phyloP scores from a whole-genome alignment of 1,140 invertebrate genomes.

The Centruroides sculpturatus region DNA sequence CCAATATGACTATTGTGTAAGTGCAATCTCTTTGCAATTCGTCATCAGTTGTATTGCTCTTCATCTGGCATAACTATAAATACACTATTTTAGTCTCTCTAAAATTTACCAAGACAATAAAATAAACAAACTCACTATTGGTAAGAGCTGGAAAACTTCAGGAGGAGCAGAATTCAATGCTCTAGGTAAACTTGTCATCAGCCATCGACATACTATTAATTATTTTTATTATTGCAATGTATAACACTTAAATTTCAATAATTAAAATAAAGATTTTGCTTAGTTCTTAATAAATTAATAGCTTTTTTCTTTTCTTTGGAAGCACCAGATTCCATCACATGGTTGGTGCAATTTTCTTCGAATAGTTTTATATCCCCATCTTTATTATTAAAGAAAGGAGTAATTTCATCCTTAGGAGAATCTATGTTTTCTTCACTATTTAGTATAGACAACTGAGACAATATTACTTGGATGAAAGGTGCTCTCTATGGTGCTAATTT shows the following conservation, averaged over 20 bases:
- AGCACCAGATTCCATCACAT: no score
- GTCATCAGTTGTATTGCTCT: conserved; percentile 58
- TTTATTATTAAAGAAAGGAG: no score
- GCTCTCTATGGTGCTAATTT: conserved; percentile 32
- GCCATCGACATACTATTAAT: conserved; percentile 39
- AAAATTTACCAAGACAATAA: conserved; percentile 21
- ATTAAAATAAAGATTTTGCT: not conserved
- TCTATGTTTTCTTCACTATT: conserved; percentile 17
- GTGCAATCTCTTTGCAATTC: conserved; percentile 55
- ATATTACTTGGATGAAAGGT: conserved; percentile 43
- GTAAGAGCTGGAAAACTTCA: conserved; percentile 43
- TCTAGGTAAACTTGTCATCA: conserved; percentile 33
- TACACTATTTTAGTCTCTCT: not conserved
- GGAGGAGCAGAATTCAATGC: conserved; percentile 33
- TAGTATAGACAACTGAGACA: conserved; percentile 35
- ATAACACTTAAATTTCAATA: no score
- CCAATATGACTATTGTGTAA: conserved; percentile 46
- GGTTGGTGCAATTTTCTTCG: no score
- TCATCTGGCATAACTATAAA: conserved; percentile 52
- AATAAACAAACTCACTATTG: conserved; percentile 35
- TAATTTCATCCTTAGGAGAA: no score
- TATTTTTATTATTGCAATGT: no score
- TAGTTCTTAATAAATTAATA: conserved; percentile 19
- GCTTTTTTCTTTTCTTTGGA: conserved; percentile 17
- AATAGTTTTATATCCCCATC: no score